Evolutionary conservation across 2,888 invertebrate species (phyloP), one percentile per base, ranked within the genome.

Genomic region (Tromatobia lineatoria): DNA sequence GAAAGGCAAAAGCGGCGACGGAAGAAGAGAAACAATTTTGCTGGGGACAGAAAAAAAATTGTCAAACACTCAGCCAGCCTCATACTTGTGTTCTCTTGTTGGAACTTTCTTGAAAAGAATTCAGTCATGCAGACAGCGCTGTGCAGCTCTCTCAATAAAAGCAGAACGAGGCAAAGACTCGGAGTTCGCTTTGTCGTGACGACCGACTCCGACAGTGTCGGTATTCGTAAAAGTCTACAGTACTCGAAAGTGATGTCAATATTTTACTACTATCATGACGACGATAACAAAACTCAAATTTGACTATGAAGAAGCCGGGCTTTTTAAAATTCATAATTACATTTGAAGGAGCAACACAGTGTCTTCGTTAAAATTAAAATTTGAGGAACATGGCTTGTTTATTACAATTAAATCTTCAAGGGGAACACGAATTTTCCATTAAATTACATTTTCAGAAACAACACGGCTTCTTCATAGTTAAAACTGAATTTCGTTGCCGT

Each of bases 141-240:
- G 25, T 13, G 11, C 23, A 13, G n/a, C 45, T 64, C 45, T 59
- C 20, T 20, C 66, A 34, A 76, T 67, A 54, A 76, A 76, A 67
- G 54, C 66, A 52, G 66, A 76, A 76, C 76, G 25, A 76, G 54
- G 66, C 75, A 52, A 23, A 61, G 75, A 52, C 75, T 59, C n/a
- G 13, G 71, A 61, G n/a, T 25, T n/a, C 15, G n/a, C 52, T 75
- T 52, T 57, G 54, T 66, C 54, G 52, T 25, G 45, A 42, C 42
- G 45, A 73, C 54, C 57, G 42, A 71, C 74, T 34, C 29, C 29
- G 34, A 42, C n/a, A 54, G 71, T 57, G 23, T 71, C n/a, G 71
- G 38, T 57, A 52, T 20, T 70, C 25, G 52, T 70, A 11, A 57
- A 3, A 57, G 2, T 11, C 13, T 23, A 57, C 57, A 42, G 54